A percentile compares a stretch with the other conserved stretches of the same genome.
Conservation (phyloP, 2,797 vertebrate species). For the Pelobates cultripes region DNA sequence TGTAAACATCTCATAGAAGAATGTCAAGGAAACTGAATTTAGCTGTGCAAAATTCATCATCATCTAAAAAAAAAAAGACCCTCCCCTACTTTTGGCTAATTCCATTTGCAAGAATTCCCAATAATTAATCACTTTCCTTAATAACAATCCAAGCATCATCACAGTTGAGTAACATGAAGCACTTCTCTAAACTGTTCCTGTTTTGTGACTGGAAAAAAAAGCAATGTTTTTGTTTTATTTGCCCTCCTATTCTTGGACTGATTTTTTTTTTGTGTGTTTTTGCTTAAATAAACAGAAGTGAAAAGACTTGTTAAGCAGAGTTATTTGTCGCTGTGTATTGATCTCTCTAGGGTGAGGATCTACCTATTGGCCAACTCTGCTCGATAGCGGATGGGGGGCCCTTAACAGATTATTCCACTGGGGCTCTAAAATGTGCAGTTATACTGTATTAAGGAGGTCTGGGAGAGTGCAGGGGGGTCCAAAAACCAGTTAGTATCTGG, state of each 20-base stretch:
- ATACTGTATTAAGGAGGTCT: no score
- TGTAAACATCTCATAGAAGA: constrained; percentile 24
- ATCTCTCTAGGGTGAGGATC: neutral
- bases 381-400: no score
- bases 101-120: neutral
- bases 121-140: constrained; percentile 30
- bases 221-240: neutral
- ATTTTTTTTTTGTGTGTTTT: neutral
- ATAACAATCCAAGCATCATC: neutral
- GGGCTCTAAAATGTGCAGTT: no score
- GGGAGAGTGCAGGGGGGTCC: no score
- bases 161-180: constrained; percentile 6
- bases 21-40: constrained; percentile 24
- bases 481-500: no score
- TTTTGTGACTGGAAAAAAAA: neutral
- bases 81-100: constrained; percentile 2
- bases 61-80: neutral
- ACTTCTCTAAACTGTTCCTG: constrained; percentile 14
- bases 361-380: no score
- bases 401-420: no score
- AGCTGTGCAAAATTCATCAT: constrained; percentile 2
- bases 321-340: neutral
- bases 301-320: neutral
- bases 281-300: neutral
- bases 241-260: neutral